Conservation (phyloP, 2,888 invertebrate species). For the Invenusta paracnida region DNA sequence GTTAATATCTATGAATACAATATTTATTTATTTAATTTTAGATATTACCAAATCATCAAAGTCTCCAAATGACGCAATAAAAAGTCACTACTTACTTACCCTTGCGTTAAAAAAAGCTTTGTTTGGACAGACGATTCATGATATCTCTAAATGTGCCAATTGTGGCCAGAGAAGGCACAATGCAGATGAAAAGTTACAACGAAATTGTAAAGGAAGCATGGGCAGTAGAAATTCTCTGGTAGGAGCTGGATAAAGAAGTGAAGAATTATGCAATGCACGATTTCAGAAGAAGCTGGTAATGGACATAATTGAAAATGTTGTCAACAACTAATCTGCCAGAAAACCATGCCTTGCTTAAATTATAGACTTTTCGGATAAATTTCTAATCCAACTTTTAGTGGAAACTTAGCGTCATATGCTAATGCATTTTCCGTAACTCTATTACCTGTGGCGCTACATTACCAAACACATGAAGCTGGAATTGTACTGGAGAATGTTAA, state of each 20-base stretch:
- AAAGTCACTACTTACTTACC: no score
- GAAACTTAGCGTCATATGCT: neutral
- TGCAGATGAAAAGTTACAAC: no score
- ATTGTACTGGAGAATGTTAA: neutral
- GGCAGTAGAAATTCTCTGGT: no score
- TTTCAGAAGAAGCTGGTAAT: neutral
- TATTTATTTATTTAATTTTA: no score
- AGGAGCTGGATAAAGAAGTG: neutral
- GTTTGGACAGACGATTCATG: no score
- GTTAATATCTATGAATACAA: no score
- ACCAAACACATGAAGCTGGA: neutral
- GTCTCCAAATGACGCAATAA: no score
- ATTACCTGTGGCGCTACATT: neutral
- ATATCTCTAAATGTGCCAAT: no score
- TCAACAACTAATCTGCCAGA: neutral
- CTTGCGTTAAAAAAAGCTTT: no score
- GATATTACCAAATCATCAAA: no score
- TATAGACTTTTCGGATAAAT: neutral
- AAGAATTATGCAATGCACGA: neutral
- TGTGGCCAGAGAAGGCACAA: no score
- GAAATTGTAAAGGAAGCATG: no score
- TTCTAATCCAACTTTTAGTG: neutral
- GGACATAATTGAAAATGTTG: neutral
- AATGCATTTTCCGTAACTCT: neutral
- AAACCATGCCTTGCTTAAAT: neutral